Evolutionary conservation across 2,797 vertebrate species (phyloP).

Genomic region (Syncerus caffer): DNA sequence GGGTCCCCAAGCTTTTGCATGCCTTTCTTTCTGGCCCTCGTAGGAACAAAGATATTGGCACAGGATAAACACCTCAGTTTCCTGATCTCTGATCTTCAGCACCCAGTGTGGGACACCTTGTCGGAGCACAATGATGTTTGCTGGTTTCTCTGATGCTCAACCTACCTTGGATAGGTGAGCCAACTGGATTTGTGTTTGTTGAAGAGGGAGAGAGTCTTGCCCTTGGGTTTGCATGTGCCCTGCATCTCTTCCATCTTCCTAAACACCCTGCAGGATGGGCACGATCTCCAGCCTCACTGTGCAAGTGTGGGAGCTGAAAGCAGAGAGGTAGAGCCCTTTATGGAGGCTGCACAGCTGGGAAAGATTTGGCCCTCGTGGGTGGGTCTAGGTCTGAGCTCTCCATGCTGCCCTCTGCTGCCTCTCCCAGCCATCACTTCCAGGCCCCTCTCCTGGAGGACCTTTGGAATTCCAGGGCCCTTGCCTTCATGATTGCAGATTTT

Average conservation of each 20-base stretch:
- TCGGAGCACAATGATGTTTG: rapidly evolving
- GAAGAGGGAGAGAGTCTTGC: background rate
- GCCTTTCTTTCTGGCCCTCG: background rate
- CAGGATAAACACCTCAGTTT: rapidly evolving
- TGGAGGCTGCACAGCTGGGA: rapidly evolving
- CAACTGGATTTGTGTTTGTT: background rate
- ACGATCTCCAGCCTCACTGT: background rate
- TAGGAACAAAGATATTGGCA: background rate
- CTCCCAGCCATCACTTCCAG: rapidly evolving
- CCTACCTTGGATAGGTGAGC: background rate
- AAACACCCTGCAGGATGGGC: rapidly evolving
- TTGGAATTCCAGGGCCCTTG: background rate
- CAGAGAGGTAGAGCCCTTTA: background rate
- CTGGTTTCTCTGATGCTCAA: background rate
- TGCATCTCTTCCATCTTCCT: rapidly evolving
- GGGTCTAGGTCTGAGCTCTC: background rate
- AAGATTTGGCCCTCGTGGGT: rapidly evolving
- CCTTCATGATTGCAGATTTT: background rate
- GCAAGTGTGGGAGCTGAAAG: background rate
- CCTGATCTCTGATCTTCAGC: background rate
- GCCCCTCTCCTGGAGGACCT: background rate
- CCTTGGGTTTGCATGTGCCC: rapidly evolving
- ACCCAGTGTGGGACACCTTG: rapidly evolving
- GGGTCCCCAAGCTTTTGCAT: background rate
- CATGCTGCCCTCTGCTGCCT: background rate